phyloP scores from a whole-genome alignment of 2,113 vertebrate species.

The Hoplias malabaricus region DNA sequence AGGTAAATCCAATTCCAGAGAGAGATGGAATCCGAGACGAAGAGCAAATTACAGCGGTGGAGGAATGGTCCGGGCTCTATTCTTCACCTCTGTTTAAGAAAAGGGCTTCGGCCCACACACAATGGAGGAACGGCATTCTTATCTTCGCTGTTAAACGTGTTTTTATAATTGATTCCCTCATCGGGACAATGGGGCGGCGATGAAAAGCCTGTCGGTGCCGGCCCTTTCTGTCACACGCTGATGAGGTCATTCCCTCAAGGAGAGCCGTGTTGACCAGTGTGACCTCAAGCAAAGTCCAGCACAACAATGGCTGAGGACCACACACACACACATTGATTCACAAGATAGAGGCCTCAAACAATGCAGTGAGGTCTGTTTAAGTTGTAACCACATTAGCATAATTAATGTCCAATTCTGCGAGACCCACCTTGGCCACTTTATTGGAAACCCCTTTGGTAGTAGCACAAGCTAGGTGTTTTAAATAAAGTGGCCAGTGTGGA shows the following conservation, averaged over 20 bases:
- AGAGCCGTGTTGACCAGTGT: conserved; percentile 47
- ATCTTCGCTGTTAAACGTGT: conserved; percentile 75
- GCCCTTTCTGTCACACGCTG: conserved; percentile 71
- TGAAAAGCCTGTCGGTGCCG: conserved; percentile 73
- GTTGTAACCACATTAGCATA: too few relatives aligned
- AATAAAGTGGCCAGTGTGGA: too few relatives aligned
- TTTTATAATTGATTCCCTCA: conserved; percentile 80
- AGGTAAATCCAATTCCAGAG: conserved; percentile 81
- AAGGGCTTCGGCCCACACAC: conserved; percentile 57
- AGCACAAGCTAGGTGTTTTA: neutral
- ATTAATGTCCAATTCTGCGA: too few relatives aligned
- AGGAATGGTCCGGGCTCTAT: conserved; percentile 70
- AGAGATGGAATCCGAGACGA: conserved; percentile 78
- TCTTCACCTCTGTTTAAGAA: conserved; percentile 55
- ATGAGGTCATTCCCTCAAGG: conserved; percentile 74
- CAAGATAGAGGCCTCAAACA: too few relatives aligned
- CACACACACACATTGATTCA: neutral
- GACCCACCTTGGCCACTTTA: too few relatives aligned
- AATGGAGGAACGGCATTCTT: conserved; percentile 73
- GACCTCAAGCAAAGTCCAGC: conserved; percentile 3
- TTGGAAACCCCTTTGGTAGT: too few relatives aligned
- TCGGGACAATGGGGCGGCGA: conserved; percentile 68
- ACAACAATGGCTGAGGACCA: conserved; percentile 40
- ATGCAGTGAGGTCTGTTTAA: too few relatives aligned
- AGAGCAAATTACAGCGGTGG: conserved; percentile 76